Conservation (phyloP, 2,113 vertebrate species). For the Hydrochoerus hydrochaeris region DNA sequence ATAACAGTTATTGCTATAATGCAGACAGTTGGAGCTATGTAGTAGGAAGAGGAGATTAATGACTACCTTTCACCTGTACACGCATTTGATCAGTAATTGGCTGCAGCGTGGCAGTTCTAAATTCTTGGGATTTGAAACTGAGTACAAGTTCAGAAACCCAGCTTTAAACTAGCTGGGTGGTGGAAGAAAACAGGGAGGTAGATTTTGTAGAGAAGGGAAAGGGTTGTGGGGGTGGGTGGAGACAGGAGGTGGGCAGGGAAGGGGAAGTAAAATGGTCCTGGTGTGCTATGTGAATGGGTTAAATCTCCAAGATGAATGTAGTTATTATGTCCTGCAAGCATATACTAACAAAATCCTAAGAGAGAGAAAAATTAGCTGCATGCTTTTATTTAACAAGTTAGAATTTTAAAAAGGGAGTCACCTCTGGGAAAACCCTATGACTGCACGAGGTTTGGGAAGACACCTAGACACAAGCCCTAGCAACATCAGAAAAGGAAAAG, state of each 20-base stretch:
- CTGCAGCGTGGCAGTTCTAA: background rate
- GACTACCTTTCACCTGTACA: background rate
- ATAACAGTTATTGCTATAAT: background rate
- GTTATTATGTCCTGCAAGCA: too few relatives aligned
- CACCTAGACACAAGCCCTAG: too few relatives aligned
- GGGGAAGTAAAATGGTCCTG: background rate
- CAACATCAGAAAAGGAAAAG: too few relatives aligned
- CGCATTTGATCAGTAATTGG: background rate
- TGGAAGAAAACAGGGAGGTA: background rate
- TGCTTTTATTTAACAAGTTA: background rate
- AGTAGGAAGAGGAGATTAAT: background rate
- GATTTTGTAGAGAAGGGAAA: background rate
- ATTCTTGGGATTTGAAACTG: background rate
- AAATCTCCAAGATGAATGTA: background rate
- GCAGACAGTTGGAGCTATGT: background rate
- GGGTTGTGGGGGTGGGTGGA: background rate
- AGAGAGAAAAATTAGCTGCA: background rate
- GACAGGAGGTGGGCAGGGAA: background rate
- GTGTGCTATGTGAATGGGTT: background rate
- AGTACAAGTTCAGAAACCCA: background rate
- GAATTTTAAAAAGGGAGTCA: background rate
- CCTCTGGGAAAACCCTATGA: too few relatives aligned
- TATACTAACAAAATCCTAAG: background rate
- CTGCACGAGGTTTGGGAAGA: too few relatives aligned
- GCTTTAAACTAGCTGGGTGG: background rate